phyloP scores from a whole-genome alignment of 2,113 vertebrate genomes.

The Sakesphorus luctuosus region DNA sequence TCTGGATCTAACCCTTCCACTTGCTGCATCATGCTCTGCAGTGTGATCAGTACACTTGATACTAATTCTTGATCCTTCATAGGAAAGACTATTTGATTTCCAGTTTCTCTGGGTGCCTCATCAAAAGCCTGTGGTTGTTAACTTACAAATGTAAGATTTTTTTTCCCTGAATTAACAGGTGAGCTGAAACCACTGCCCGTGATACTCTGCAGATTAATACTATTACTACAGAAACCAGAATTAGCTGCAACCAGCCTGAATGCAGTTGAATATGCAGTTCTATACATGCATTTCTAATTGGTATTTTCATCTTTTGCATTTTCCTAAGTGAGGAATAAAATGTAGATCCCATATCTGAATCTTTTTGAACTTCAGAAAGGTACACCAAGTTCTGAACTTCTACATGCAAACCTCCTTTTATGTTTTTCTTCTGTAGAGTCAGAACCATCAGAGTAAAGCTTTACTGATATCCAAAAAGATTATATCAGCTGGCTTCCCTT shows the following conservation, averaged over 20 bases:
- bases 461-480: neutral
- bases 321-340: neutral
- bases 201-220: neutral
- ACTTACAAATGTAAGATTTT: neutral
- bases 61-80: neutral
- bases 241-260: neutral
- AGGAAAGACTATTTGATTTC: neutral
- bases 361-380: neutral
- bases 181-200: neutral
- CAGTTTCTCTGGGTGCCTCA: neutral
- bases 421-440: neutral
- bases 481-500: neutral
- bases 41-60: neutral
- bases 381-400: neutral
- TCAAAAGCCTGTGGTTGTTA: neutral
- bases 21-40: neutral
- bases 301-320: neutral
- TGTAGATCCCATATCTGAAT: neutral
- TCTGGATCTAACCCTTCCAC: neutral
- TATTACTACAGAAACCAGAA: neutral
- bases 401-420: neutral
- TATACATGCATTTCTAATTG: neutral
- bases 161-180: neutral
- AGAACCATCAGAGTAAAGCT: neutral
- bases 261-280: neutral